phyloP scores from a whole-genome alignment of 2,888 invertebrate species.

The Stenodema calcarata region DNA sequence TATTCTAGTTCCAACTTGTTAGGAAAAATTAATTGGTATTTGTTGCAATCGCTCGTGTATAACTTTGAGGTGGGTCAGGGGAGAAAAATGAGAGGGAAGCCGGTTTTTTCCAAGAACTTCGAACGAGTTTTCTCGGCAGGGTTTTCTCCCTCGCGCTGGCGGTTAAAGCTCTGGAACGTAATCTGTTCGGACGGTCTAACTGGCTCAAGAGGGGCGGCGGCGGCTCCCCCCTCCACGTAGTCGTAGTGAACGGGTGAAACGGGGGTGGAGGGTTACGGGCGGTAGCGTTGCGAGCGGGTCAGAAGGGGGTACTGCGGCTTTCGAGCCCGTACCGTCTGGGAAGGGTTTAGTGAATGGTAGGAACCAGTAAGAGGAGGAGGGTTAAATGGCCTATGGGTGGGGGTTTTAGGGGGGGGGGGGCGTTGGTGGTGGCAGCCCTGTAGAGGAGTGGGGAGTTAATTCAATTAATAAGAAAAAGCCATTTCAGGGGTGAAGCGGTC shows the following conservation, averaged over 20 bases:
- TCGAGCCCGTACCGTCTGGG: neutral
- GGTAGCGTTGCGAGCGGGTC: neutral
- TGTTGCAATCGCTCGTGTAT: neutral
- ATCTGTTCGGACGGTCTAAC: slow-evolving; percentile 15
- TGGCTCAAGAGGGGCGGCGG: neutral
- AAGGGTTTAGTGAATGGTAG: neutral
- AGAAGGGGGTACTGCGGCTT: neutral
- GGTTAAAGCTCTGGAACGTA: slow-evolving; percentile 14
- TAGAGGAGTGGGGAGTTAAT: neutral
- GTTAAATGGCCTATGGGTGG: neutral
- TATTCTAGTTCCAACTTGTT: no score
- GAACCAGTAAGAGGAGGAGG: no score
- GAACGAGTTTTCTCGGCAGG: slow-evolving; percentile 17
- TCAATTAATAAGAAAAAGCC: slow-evolving; percentile 35
- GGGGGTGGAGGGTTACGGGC: neutral
- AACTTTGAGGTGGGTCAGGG: neutral
- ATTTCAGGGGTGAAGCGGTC: neutral
- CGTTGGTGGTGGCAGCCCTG: neutral
- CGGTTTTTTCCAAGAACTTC: neutral
- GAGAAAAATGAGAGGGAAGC: neutral
- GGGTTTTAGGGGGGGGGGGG: neutral
- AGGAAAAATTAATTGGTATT: no score
- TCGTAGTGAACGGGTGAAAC: neutral
- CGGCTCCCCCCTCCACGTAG: no score
- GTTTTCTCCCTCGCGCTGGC: neutral